Evolutionary conservation across 2,113 vertebrate genomes (phyloP), one percentile per base, ranked within the genome.

Genomic region (Benitochromis conjunctus): DNA sequence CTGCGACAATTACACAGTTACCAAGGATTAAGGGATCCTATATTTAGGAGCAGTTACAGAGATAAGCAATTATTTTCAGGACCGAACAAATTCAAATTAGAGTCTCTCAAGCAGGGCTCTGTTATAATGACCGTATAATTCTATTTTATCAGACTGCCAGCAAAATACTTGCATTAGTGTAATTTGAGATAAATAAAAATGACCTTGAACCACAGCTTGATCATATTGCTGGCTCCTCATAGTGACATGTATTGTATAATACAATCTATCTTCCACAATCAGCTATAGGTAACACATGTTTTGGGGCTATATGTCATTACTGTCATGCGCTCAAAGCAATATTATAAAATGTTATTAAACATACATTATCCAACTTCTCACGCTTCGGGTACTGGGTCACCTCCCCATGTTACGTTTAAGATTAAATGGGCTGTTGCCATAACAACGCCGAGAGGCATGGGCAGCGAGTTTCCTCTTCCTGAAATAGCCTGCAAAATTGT

Each of bases 401-500:
- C 58, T 88, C 62, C 41, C 81, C 71, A 26, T 85, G 86, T 84
- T 86, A 82, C 87, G 86, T 93, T 93, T 86, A 84, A 91, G 91
- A 89, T 90, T 89, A 92, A 91, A 82, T 87, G 84, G 88, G 88
- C 86, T 84, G 94, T 96, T 96, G 91, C 95, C 92, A 93, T 95
- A 91, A 91, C 92, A 92, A 91, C 87, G 10, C 64, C 6, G 12
- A 80, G 80, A 91, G 81, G 60, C 76, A 86, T 88, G 80, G 85
- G 92, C 81, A 87, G 86, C 43, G 51, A 91, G 86, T 94, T 94
- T 88, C 93, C 92, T 91, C 90, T 89, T 94, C 95, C 94, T 95
- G 93, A 96, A 96, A 96, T 96, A 96, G 94, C 89, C 88, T 86
- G 87, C 84, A 92, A 94, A 96, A 96, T 95, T 94, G 95, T 95